phyloP scores from a whole-genome alignment of 2,797 vertebrate species.

The Manis javanica region DNA sequence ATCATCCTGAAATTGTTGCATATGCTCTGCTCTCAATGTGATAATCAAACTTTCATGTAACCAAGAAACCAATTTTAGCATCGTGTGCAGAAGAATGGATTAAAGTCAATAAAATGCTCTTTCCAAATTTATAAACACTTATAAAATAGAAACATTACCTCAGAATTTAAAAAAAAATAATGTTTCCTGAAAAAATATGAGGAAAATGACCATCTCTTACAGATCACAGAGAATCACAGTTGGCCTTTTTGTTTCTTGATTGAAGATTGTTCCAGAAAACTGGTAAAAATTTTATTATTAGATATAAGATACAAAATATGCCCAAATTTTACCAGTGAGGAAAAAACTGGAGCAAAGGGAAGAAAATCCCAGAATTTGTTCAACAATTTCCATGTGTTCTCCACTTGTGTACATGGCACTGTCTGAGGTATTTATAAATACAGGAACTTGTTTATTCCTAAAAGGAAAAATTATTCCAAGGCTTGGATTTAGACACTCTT shows the following conservation, averaged over 20 bases:
- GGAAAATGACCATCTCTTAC: neutral
- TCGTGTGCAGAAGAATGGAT: neutral
- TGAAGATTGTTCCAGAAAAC: neutral
- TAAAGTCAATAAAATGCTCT: conserved; percentile 22
- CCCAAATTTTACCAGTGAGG: neutral
- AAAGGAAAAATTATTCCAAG: neutral
- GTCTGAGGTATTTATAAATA: neutral
- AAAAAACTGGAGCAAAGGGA: neutral
- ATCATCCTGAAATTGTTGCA: neutral
- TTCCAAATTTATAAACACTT: neutral
- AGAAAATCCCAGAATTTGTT: neutral
- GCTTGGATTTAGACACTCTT: neutral
- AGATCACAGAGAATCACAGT: conserved; percentile 25
- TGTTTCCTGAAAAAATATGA: neutral
- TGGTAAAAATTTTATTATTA: neutral
- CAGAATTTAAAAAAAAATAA: neutral
- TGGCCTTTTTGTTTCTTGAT: neutral
- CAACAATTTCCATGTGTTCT: neutral
- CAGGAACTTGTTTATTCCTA: neutral
- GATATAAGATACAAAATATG: neutral
- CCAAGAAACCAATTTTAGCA: neutral
- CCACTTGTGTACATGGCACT: fast-evolving
- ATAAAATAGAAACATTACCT: conserved; percentile 29
- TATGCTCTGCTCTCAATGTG: neutral
- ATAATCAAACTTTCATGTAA: neutral